Percentiles rank a stretch among this genome's conserved stretches.
Evolutionary conservation across 2,113 vertebrate genomes (phyloP).

Genomic region (Panurus biarmicus): DNA sequence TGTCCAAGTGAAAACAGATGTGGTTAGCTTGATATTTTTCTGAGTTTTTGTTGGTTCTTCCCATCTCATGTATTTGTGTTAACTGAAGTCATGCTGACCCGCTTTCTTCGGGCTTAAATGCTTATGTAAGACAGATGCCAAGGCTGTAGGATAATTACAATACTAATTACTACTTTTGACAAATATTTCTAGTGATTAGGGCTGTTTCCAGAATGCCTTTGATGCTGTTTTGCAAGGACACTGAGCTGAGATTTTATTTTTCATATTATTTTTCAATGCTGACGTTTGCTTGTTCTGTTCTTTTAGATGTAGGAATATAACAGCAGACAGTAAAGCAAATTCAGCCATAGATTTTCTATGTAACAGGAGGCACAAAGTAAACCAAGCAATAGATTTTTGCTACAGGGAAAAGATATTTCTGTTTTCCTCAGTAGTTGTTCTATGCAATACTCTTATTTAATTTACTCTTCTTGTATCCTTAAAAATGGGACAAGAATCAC

Average conservation of each 20-base stretch:
- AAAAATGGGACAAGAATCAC: neutral
- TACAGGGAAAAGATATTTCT: neutral
- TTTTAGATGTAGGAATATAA: neutral
- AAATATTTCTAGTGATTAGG: neutral
- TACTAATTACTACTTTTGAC: conserved; percentile 28
- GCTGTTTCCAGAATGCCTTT: conserved; percentile 6
- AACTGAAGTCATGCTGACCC: neutral
- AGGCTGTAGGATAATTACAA: conserved; percentile 14
- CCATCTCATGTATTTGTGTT: neutral
- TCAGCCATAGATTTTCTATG: neutral
- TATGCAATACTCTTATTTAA: neutral
- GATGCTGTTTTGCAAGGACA: neutral
- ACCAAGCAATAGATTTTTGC: conserved; percentile 1
- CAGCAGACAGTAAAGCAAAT: neutral
- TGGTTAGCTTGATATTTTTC: neutral
- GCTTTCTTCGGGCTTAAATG: neutral
- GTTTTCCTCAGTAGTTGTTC: neutral
- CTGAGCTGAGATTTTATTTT: neutral
- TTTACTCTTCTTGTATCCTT: neutral
- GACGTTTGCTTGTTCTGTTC: neutral
- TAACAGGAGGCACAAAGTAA: neutral
- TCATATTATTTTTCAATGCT: neutral
- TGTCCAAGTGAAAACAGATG: neutral
- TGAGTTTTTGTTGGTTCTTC: neutral
- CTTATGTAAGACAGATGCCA: neutral